Conservation (phyloP, 2,797 vertebrate species). For the Propithecus perrieri region DNA sequence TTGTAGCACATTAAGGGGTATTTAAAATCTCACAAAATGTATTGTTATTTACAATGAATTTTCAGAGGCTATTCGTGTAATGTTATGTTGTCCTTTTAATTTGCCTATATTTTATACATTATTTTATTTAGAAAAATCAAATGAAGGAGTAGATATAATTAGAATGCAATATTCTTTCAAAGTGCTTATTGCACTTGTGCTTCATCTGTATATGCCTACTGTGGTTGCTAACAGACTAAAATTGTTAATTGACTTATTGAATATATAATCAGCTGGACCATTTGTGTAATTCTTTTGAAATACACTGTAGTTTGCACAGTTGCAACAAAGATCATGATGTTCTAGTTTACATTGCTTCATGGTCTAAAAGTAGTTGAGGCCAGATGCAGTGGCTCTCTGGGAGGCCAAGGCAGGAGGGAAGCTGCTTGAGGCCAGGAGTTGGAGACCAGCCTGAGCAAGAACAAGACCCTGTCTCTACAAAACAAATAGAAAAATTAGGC, state of each 20-base stretch:
- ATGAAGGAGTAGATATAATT: background rate
- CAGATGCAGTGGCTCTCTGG: background rate
- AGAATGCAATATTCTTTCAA: background rate
- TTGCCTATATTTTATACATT: background rate
- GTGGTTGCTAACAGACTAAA: background rate
- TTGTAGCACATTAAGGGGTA: background rate
- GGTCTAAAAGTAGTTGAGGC: background rate
- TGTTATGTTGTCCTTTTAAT: background rate
- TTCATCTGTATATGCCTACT: constrained; percentile 13
- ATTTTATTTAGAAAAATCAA: constrained; percentile 40
- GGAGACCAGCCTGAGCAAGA: background rate
- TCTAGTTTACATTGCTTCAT: background rate
- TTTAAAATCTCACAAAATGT: constrained; percentile 16
- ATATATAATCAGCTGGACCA: background rate
- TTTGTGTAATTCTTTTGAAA: constrained; percentile 10
- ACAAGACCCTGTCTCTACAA: background rate
- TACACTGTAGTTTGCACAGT: background rate
- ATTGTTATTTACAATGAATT: constrained; percentile 19
- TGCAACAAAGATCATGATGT: constrained; percentile 15
- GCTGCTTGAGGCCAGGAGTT: background rate
- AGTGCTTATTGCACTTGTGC: background rate
- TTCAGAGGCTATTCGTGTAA: constrained; percentile 35
- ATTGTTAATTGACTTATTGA: background rate
- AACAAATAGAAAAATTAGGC: background rate
- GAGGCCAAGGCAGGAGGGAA: background rate